Evolutionary conservation across 2,888 invertebrate genomes (phyloP), one percentile per base, ranked within the genome.

Genomic region (Drosophila pseudotalamancana): DNA sequence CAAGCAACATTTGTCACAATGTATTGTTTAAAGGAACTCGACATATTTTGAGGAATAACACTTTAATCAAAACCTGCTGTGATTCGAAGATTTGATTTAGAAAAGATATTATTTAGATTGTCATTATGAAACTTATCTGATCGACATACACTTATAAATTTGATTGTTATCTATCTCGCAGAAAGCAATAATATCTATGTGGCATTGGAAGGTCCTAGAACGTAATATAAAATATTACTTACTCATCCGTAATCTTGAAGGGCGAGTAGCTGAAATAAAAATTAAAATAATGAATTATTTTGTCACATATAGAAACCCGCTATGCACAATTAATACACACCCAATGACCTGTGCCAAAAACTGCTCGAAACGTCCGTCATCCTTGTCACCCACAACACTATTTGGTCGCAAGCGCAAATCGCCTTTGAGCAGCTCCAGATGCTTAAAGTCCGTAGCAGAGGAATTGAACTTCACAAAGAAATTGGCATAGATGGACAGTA

Each of bases 401-500:
- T 89, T 87, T 2, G 72, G 74, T 6, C 88, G 77, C 45, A 91
- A 65, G 37, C 87, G 85, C 57, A 91, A 82, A 67, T 92, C 92
- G 42, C 89, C 89, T 43, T 90, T 89, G 23, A 72, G 63, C 55
- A 90, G 62, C 62, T 90, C 89, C 12, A 91, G 82, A 66, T 88
- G 72, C 14, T 83, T 79, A 39, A 90, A 81, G 68, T 87, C 87
- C 18, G 88, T 78, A 25, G 77, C 62, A 48, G 77, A 76, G 25
- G 88, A 80, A 57, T 89, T 88, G 49, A 86, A 89, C 49, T 90
- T 88, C 46, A 90, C 88, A 65, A 91, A 90, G 71, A 90, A 91
- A 64, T 88, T 88, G 46, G 90, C 90, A 71, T 90, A 90, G 46
- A 90, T 86, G 21, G 91, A 91, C 3, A 90, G 87, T 49, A 90